Evolutionary conservation across 2,797 vertebrate species (phyloP), one percentile per base, ranked within the genome.

Genomic region (Poliocrania exsul): DNA sequence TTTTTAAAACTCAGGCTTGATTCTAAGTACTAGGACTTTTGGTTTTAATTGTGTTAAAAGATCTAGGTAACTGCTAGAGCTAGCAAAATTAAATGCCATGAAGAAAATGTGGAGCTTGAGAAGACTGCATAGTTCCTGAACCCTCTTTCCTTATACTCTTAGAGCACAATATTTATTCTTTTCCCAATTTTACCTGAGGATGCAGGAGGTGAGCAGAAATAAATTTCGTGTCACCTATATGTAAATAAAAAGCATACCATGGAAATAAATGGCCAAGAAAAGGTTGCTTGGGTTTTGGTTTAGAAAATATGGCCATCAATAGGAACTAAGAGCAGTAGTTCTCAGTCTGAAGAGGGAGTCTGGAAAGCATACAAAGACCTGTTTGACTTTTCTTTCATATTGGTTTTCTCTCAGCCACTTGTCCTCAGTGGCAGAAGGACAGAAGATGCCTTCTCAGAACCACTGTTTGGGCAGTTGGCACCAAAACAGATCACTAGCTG

Each of bases 371-470:
- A 40, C 0, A 2, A 70, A 56, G 49, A 21, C 29, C 35, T 79
- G 15, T 44, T 58, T 26, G 13, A 15, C 25, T 71, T 83, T 54
- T 64, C n/a, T 46, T 86, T 61, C 9, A 3, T 31, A 18, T 28
- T 71, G 0, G 1, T 56, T 53, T 92, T 67, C 61, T 80, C 64
- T 51, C 44, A 73, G 18, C 4, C 0, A 0, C 21, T 71, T 74
- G 26, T 35, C 58, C 37, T 50, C 13, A 44, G 50, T 3, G 12
- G 21, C 37, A 73, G 54, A 64, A 84, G 49, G 56, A 60, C 44
- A 70, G 40, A 74, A 54, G 31, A 14, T 9, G 12, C 7, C 46
- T 25, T 26, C 21, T 28, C 14, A 64, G 31, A 66, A 66, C 16
- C 26, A 49, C 20, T 7, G 6, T 11, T 29, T 31, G 13, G 73